Percentiles rank a stretch among this genome's conserved stretches.
These are phyloP conservation scores for Callitettix versicolor DNA, from an alignment of 1,140 invertebrate species.

Conservation along the genomic window DNA sequence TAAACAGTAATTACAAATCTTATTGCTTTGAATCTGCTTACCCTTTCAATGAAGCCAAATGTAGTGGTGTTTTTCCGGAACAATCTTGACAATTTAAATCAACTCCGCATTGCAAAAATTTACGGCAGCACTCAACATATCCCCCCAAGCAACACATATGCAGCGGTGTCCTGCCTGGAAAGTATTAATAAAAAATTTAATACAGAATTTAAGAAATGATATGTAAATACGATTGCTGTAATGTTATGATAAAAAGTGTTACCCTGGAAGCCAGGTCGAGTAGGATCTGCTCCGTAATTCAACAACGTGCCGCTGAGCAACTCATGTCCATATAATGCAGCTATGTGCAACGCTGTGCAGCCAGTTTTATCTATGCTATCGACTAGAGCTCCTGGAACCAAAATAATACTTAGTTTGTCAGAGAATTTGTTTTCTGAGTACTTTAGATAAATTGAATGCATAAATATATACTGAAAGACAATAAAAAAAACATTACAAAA, in stretches of 20 bases:
- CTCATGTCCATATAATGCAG: constrained; percentile 43
- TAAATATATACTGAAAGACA: too few species aligned
- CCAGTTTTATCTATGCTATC: constrained; percentile 40
- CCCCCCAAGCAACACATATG: constrained; percentile 44
- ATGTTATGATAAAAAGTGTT: too few species aligned
- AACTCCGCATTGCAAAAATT: constrained; percentile 37
- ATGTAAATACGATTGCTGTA: too few species aligned
- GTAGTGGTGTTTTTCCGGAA: constrained; percentile 41
- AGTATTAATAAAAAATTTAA: too few species aligned
- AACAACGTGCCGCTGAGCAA: constrained; percentile 40
- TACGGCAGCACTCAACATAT: constrained; percentile 40
- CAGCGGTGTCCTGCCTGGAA: constrained; percentile 40
- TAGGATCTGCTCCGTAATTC: constrained; percentile 42
- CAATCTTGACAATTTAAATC: constrained; percentile 40
- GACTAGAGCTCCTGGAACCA: constrained; percentile 33
- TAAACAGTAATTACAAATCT: too few species aligned
- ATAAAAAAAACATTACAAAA: too few species aligned
- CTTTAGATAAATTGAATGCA: too few species aligned
- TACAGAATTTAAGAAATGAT: too few species aligned
- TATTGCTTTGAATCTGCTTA: constrained; percentile 25
- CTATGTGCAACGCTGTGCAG: constrained; percentile 44
- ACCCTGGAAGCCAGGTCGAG: constrained; percentile 30
- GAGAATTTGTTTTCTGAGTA: too few species aligned
- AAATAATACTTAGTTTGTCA: too few species aligned
- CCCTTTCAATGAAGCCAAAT: constrained; percentile 46